Evolutionary conservation across 2,888 invertebrate species (phyloP).

Genomic region (Pollenia labialis): DNA sequence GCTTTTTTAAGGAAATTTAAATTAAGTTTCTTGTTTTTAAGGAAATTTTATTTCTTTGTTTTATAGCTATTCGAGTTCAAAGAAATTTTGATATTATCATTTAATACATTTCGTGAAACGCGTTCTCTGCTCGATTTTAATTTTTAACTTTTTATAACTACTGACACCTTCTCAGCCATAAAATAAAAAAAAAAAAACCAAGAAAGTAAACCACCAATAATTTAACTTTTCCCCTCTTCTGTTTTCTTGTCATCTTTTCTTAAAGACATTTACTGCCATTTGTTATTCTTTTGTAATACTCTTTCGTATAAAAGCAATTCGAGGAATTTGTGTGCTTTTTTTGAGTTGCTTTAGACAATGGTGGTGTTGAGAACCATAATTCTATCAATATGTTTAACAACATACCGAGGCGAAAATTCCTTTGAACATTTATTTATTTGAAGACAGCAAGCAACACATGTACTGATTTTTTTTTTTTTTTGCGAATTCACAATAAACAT

Average conservation of each 20-base stretch:
- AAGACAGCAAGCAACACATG: background rate
- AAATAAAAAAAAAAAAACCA: background rate
- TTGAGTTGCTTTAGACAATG: background rate
- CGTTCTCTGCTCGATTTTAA: background rate
- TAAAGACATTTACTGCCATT: background rate
- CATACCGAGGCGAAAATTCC: slow-evolving; percentile 43
- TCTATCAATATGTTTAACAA: slow-evolving; percentile 21
- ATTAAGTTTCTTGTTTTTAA: too few relatives aligned
- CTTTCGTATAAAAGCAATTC: background rate
- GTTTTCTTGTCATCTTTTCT: background rate
- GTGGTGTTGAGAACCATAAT: slow-evolving; percentile 59
- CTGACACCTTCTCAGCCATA: background rate
- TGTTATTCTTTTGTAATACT: slow-evolving; percentile 38
- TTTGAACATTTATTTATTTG: slow-evolving; percentile 9
- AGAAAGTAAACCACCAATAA: slow-evolving; percentile 13
- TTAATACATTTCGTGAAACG: too few relatives aligned
- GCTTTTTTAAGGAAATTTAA: too few relatives aligned
- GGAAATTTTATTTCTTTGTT: too few relatives aligned
- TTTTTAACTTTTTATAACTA: background rate
- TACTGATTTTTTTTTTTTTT: slow-evolving; percentile 13
- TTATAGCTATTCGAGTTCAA: too few relatives aligned
- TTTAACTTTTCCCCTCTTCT: background rate
- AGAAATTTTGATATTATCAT: background rate
- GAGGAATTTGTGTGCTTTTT: background rate
- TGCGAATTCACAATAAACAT: background rate